Evolutionary conservation across 2,888 invertebrate species (phyloP).

Genomic region (Nineta flava): DNA sequence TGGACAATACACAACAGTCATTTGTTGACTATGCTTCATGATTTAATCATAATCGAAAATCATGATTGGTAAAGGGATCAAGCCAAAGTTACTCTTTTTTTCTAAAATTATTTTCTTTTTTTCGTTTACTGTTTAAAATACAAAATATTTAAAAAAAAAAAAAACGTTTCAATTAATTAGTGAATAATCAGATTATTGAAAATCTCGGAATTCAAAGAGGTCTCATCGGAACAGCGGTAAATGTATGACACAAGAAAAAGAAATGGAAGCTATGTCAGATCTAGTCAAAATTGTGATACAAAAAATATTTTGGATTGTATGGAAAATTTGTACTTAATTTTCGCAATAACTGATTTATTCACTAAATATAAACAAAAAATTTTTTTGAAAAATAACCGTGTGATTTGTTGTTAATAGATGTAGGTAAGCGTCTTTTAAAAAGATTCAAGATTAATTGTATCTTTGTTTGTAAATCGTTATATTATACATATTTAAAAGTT

Average conservation of each 20-base stretch:
- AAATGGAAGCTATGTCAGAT: background rate
- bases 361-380: background rate
- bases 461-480: too few species aligned
- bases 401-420: too few species aligned
- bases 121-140: background rate
- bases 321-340: too few species aligned
- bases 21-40: too few species aligned
- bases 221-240: background rate
- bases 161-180: background rate
- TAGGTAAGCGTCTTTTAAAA: too few species aligned
- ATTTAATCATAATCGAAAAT: too few species aligned
- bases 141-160: background rate
- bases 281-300: slow-evolving; percentile 4
- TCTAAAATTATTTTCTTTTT: slow-evolving; percentile 11
- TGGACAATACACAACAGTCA: too few species aligned
- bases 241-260: background rate
- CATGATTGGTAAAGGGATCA: slow-evolving; percentile 63
- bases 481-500: too few species aligned
- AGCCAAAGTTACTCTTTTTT: slow-evolving; percentile 69
- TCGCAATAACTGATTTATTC: too few species aligned
- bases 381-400: background rate
- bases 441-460: too few species aligned
- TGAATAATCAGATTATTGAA: background rate
- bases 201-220: background rate
- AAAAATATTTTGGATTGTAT: too few species aligned